A percentile compares a stretch with the other conserved stretches of the same genome.
Conservation (phyloP, 2,888 invertebrate species). For the Oxytorus armatus region DNA sequence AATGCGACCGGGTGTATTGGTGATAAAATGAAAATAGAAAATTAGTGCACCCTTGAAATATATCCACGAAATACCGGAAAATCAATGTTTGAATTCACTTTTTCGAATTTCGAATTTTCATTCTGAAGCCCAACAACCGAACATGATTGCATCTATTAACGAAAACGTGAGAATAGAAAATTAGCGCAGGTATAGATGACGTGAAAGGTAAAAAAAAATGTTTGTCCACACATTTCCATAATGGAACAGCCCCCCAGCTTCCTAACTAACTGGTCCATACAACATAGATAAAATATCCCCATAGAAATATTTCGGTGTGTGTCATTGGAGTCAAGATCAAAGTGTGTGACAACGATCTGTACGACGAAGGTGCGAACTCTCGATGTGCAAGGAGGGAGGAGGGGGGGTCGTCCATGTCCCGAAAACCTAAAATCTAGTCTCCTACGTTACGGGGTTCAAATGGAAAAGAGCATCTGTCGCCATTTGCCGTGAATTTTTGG, state of each 20-base stretch:
- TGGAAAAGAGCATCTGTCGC: constrained; percentile 69
- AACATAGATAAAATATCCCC: constrained; percentile 38
- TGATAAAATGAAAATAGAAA: constrained; percentile 2
- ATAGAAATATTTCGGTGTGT: constrained; percentile 47
- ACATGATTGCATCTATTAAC: constrained; percentile 34
- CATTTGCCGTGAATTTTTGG: constrained; percentile 61
- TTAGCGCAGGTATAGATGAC: constrained; percentile 16
- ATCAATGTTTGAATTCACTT: constrained; percentile 5
- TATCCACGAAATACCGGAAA: background rate
- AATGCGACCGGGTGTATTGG: background rate
- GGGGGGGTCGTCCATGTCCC: constrained; percentile 35
- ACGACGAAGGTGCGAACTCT: constrained; percentile 68
- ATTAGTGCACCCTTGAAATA: background rate
- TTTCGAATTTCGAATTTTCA: background rate
- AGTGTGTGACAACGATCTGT: constrained; percentile 64
- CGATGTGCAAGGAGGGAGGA: constrained; percentile 27
- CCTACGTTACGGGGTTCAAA: constrained; percentile 54
- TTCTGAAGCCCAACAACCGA: background rate
- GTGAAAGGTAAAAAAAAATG: constrained; percentile 22
- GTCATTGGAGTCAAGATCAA: constrained; percentile 60
- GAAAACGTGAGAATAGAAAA: constrained; percentile 36
- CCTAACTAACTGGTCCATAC: constrained; percentile 35
- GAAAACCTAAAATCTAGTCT: constrained; percentile 27
- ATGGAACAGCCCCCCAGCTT: background rate
- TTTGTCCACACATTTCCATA: constrained; percentile 14